Evolutionary conservation across 2,797 vertebrate species (phyloP), one percentile per base, ranked within the genome.

Genomic region (Morelia viridis): DNA sequence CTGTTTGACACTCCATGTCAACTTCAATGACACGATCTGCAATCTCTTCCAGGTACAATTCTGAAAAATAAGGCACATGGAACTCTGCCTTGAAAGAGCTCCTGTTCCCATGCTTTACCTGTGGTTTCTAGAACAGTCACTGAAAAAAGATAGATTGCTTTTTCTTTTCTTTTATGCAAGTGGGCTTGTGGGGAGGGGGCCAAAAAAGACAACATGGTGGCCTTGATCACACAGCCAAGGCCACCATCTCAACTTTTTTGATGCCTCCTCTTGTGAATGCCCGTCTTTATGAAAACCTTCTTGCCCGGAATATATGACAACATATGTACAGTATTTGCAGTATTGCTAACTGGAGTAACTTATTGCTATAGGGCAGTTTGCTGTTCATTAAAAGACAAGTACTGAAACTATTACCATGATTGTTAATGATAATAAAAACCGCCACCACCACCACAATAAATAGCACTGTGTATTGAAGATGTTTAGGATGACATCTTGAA

Each of bases 41-140:
- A 96, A 99, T 97, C 94, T 99, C 99, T 97, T 99, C 99, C 60
- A 99, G 98, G 95, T 99, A 99, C 84, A 98, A 95, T 68, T 99
- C 99, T 95, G 97, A 97, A 96, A 19, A 96, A 93, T 92, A 94
- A 28, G 46, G 24, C 61, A 93, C 6, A 96, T 91, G 9, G 3
- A 94, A 92, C 31, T 90, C 0, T 86, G 64, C 62, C 89, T 85
- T 88, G 65, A 19, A 46, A 60, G 90, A 92, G 95, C 1, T 76
- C 62, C 26, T 91, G 90, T 68, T 87, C 84, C 95, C n/a, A 93
- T 26, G 80, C 53, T 11, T 91, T 71, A 84, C 90, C 11, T 90
- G 15, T 11, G 65, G 13, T 60, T 93, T 68, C 90, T 93, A 64
- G 13, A 87, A 61, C 1, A 90, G 4, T 80, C 28, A 71, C 28